Evolutionary conservation across 1,140 invertebrate genomes (phyloP).

Genomic region (Hyposmocoma kahamanoa): DNA sequence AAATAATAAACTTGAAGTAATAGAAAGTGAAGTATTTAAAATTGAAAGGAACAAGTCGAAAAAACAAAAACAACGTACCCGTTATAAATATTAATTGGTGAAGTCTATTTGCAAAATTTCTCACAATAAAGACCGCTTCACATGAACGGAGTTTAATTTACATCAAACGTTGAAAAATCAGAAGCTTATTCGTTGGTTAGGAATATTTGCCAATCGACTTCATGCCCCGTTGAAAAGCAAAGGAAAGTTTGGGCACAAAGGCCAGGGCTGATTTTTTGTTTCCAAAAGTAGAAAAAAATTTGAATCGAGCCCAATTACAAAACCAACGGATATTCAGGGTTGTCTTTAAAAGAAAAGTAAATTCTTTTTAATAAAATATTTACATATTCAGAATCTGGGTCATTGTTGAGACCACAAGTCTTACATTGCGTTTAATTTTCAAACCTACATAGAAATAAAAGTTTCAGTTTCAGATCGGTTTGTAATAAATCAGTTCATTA

Average conservation of each 20-base stretch:
- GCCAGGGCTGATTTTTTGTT: constrained; percentile 52
- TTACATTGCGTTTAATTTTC: not conserved
- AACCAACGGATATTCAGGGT: constrained; percentile 35
- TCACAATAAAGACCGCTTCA: constrained; percentile 25
- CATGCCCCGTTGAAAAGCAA: constrained; percentile 53
- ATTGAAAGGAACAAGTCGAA: no score
- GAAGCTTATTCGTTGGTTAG: constrained; percentile 44
- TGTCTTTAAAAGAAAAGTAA: not conserved
- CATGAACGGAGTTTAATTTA: constrained; percentile 41
- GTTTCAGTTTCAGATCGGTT: not conserved
- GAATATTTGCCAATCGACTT: constrained; percentile 55
- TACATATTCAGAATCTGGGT: not conserved
- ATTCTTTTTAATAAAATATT: not conserved
- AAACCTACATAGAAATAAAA: not conserved
- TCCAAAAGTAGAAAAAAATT: constrained; percentile 53
- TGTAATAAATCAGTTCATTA: not conserved
- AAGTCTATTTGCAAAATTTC: constrained; percentile 10
- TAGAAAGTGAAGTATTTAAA: no score
- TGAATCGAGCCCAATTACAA: constrained; percentile 56
- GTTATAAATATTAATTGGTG: constrained; percentile 33
- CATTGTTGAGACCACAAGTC: not conserved
- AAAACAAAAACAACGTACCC: no score
- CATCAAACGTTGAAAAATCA: constrained; percentile 59
- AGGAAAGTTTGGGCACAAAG: constrained; percentile 62
- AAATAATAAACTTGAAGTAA: no score